Evolutionary conservation across 2,888 invertebrate species (phyloP), one percentile per base, ranked within the genome.

Genomic region (Julus scandinavius): DNA sequence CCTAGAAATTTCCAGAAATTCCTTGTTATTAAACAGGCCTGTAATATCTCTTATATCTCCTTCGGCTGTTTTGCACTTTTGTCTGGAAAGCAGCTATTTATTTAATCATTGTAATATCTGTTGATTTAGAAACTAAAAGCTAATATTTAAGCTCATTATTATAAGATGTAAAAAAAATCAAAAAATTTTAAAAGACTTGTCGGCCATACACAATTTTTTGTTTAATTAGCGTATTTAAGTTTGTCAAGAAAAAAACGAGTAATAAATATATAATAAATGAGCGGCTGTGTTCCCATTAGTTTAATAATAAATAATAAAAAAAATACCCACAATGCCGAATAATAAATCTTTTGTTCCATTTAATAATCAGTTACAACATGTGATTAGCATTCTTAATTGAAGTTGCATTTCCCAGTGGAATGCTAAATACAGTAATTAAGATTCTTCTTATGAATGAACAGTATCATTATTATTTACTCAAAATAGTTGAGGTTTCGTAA

Each of bases 341-440:
- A 80, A 38, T 80, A 80, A 80, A 80, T 80, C 80, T 80, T 80
- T 80, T 80, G 80, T 80, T 29, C 80, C 80, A 80, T 80, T 80
- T 80, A 80, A 80, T 80, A 38, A 80, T 80, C 80, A 38, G 80
- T 80, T 80, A 80, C 5, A 80, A 38, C 80, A 4, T 80, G 80
- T 80, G 80, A 80, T 80, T 80, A 80, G 13, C 80, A 80, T 80
- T 38, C 38, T 80, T 80, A 80, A 80, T 80, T 80, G 80, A 80
- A 80, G 80, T 80, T 80, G 80, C 3, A 80, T 80, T 72, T 15
- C 80, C 38, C 80, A 15, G 15, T 38, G 80, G 80, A 80, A 38
- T 80, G 80, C 38, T 80, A 80, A 80, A 38, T 80, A 80, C 38
- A 29, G 80, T 11, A 80, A 40, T 80, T 80, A 80, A 15, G 38